Conservation (phyloP, 2,113 vertebrate genomes). For the Planiliza haematocheilus region DNA sequence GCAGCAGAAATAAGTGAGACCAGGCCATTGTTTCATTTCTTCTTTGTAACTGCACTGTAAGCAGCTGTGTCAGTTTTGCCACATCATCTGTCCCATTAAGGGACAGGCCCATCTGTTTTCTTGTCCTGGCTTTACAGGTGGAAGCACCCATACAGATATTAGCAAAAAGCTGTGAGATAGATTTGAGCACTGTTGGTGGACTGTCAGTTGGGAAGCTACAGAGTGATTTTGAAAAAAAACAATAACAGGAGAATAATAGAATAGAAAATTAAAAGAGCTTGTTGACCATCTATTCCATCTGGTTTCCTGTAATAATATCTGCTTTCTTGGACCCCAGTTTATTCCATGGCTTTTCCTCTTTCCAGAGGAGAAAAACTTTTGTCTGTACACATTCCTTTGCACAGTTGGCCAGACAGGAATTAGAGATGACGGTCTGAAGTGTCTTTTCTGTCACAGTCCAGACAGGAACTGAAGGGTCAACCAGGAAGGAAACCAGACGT, state of each 20-base stretch:
- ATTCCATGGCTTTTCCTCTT: neutral
- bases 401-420: no score
- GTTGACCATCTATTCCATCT: slow-evolving; percentile 21
- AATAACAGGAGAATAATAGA: no score
- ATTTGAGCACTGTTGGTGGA: no score
- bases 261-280: neutral
- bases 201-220: no score
- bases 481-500: neutral
- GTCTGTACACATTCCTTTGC: no score
- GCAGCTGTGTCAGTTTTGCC: neutral
- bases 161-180: no score
- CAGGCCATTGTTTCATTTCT: neutral
- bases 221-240: no score
- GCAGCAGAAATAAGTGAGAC: neutral
- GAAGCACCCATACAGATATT: no score
- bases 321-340: no score
- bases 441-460: slow-evolving; percentile 29
- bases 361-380: neutral
- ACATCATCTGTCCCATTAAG: slow-evolving; percentile 12
- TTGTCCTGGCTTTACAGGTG: no score
- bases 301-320: neutral
- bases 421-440: slow-evolving; percentile 44
- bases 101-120: no score
- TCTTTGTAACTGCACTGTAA: slow-evolving; percentile 13
- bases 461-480: slow-evolving; percentile 43